Conservation (phyloP, 2,113 vertebrate genomes). For the Rutilus rutilus region DNA sequence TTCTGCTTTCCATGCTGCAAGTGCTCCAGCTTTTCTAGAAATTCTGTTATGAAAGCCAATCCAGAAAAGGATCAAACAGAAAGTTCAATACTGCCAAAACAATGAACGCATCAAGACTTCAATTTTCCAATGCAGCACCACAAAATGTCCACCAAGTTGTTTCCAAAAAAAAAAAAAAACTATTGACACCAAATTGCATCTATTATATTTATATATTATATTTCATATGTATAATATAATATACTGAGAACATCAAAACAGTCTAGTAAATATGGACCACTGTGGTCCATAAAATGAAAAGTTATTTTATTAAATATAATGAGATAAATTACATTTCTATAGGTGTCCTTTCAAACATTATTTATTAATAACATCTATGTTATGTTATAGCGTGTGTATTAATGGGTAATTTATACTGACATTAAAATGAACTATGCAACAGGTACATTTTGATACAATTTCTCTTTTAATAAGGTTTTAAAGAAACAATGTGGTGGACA, state of each 20-base stretch:
- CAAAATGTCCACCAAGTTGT: background rate
- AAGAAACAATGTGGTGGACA: background rate
- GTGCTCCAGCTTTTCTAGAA: constrained; percentile 14
- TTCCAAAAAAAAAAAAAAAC: background rate
- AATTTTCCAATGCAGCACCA: background rate
- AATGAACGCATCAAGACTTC: background rate
- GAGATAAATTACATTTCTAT: background rate
- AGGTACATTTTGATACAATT: background rate
- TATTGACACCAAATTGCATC: background rate
- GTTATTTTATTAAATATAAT: background rate
- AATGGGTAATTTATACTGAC: background rate
- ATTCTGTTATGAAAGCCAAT: constrained; percentile 1
- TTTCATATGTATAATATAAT: background rate
- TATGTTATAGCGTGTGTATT: background rate
- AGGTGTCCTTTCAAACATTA: background rate
- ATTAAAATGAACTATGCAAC: background rate
- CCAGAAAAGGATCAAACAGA: background rate
- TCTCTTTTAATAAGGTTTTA: background rate
- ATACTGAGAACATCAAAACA: background rate
- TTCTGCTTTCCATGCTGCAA: background rate
- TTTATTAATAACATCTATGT: background rate
- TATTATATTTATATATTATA: background rate
- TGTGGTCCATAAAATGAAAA: background rate
- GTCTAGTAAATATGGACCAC: background rate
- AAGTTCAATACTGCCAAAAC: constrained; percentile 6